Base-by-base conservation (phyloP, 2,113 vertebrate genomes). In the Garra rufa region DNA sequence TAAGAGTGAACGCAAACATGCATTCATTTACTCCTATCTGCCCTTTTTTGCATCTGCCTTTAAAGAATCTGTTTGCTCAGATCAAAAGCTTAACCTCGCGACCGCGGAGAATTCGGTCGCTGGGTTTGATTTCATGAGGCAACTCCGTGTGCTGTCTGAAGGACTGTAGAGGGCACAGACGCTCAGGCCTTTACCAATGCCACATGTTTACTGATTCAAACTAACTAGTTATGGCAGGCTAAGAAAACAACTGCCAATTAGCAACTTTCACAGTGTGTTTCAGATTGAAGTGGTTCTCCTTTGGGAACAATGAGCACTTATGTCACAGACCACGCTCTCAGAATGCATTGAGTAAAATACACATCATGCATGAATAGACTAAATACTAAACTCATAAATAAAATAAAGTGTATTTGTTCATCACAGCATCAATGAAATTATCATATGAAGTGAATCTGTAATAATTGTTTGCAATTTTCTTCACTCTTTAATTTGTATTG, bases 11-110 rank as follows among this genome's bases (percentile, higher is more conserved):
- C 26, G 86, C 91, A 93, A 94, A 92, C 93, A 92, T 86, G 89
- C 91, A 92, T 92, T 94, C 89, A 90, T 92, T 94, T 89, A 79
- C 43, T 78, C 76, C 70, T 88, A 92, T 91, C 85, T 91, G 75
- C 88, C 85, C 90, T 89, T 59, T 75, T 90, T 83, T 38, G 76
- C 57, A 3, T 84, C 83, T 88, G 55, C 84, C 82, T 83, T 91
- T 89, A 92, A 92, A 93, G 88, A 88, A 89, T 91, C 88, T 92
- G 88, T 90, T 89, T 88, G 89, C 85, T 85, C 0, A 82, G 90
- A 93, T 95, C 91, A 93, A 91, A 92, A 92, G 91, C 86, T 87
- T 93, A 92, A 94, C 94, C 92, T 91, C 92, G 90, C 86, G 91
- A 93, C 91, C 89, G 46, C 52, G 59, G 71, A 92, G 88, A 92